phyloP scores from a whole-genome alignment of 1,140 invertebrate species.

The Zeugodacus cucurbitae region DNA sequence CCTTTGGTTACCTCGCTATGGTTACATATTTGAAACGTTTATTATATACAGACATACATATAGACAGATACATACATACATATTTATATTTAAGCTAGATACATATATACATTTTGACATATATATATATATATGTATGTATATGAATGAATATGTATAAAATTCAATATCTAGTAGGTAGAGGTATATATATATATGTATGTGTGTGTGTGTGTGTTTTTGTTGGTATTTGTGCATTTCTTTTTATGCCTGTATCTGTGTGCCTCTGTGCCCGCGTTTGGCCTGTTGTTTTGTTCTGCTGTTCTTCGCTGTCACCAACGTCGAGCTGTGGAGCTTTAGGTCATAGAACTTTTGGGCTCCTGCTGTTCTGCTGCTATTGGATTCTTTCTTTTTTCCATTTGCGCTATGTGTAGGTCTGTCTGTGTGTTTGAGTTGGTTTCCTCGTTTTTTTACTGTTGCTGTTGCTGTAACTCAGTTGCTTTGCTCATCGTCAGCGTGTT shows the following conservation, averaged over 20 bases:
- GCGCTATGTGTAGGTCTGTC: background rate
- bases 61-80: background rate
- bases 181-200: background rate
- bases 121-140: background rate
- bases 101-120: background rate
- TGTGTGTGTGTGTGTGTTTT: background rate
- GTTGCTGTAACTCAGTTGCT: background rate
- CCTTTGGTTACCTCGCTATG: slow-evolving; percentile 22
- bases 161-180: background rate
- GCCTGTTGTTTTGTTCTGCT: background rate
- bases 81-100: background rate
- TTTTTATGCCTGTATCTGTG: slow-evolving; percentile 25
- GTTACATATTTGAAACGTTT: slow-evolving; percentile 12
- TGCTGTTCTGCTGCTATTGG: slow-evolving; percentile 1
- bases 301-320: slow-evolving; percentile 45
- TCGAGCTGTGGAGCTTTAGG: slow-evolving; percentile 59
- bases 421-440: background rate
- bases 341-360: slow-evolving; percentile 60
- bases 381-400: slow-evolving; percentile 15
- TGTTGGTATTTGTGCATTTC: background rate
- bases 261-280: background rate
- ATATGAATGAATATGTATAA: background rate
- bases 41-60: background rate
- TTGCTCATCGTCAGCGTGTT: background rate
- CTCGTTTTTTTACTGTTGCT: background rate